Conservation (phyloP, 2,888 invertebrate species). For the Lypha dubia region DNA sequence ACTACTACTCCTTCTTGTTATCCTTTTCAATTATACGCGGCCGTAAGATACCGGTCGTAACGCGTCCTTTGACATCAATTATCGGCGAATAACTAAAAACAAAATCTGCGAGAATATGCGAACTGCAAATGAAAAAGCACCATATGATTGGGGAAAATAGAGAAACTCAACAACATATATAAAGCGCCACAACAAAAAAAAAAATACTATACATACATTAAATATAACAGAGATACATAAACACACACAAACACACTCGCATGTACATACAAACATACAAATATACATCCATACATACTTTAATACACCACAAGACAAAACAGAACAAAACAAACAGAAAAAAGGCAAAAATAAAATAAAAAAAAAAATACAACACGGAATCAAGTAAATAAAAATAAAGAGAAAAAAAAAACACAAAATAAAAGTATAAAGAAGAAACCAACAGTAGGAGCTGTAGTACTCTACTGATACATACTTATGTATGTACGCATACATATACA, state of each 20-base stretch:
- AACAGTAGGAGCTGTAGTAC: conserved; percentile 46
- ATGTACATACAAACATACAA: not conserved
- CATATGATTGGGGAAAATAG: conserved; percentile 82
- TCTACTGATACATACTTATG: too few species aligned
- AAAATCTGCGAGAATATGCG: conserved; percentile 82
- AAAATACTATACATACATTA: conserved; percentile 63
- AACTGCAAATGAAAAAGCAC: conserved; percentile 82
- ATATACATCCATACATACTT: conserved; percentile 10
- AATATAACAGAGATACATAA: conserved; percentile 45
- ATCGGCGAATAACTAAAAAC: conserved; percentile 83
- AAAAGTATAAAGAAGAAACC: conserved; percentile 50
- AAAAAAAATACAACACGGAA: conserved; percentile 57
- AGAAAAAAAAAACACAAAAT: conserved; percentile 48
- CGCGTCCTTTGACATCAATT: conserved; percentile 83
- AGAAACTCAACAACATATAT: conserved; percentile 81
- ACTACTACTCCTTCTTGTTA: conserved; percentile 52
- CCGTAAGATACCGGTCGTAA: conserved; percentile 75
- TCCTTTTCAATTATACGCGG: conserved; percentile 74
- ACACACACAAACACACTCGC: conserved; percentile 23
- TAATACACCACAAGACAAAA: conserved; percentile 39
- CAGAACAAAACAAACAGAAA: conserved; percentile 63
- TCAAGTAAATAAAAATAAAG: conserved; percentile 58
- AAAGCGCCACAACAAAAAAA: conserved; percentile 76
- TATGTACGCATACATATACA: too few species aligned
- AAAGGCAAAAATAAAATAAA: not conserved